Conservation (phyloP, 1,140 invertebrate genomes). For the Drosophila baimaii region DNA sequence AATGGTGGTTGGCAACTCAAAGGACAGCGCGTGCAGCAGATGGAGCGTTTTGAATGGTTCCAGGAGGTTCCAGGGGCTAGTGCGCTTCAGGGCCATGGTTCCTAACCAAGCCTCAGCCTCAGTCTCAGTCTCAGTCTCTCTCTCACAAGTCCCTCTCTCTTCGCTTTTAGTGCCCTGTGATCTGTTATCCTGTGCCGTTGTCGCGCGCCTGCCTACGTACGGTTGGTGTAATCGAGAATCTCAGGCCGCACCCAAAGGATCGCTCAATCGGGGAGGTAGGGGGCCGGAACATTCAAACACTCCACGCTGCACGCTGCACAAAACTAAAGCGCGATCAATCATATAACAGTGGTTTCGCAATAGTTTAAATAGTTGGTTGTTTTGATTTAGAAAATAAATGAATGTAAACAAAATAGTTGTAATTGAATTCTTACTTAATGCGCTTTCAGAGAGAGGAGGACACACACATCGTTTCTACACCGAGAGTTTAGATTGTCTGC, state of each 20-base stretch:
- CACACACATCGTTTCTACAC: constrained; percentile 80
- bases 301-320: constrained; percentile 63
- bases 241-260: constrained; percentile 20
- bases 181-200: constrained; percentile 33
- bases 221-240: constrained; percentile 40
- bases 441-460: constrained; percentile 81
- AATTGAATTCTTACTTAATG: constrained; percentile 83
- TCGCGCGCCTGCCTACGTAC: constrained; percentile 63
- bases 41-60: constrained; percentile 62
- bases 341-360: constrained; percentile 44
- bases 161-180: constrained; percentile 22
- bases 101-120: constrained; percentile 61
- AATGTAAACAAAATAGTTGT: constrained; percentile 69
- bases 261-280: constrained; percentile 8
- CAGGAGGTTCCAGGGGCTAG: constrained; percentile 38
- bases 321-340: constrained; percentile 74
- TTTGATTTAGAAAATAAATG: constrained; percentile 56
- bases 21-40: constrained; percentile 60
- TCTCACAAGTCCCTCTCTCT: constrained; percentile 29
- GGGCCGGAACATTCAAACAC: constrained; percentile 64
- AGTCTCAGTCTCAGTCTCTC: constrained; percentile 20
- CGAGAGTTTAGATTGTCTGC: constrained; percentile 78
- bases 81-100: constrained; percentile 22
- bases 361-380: constrained; percentile 22
- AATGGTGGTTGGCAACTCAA: constrained; percentile 51